Conservation (phyloP, 92 coral and sea anemone species). For the Blastomussa wellsi region DNA sequence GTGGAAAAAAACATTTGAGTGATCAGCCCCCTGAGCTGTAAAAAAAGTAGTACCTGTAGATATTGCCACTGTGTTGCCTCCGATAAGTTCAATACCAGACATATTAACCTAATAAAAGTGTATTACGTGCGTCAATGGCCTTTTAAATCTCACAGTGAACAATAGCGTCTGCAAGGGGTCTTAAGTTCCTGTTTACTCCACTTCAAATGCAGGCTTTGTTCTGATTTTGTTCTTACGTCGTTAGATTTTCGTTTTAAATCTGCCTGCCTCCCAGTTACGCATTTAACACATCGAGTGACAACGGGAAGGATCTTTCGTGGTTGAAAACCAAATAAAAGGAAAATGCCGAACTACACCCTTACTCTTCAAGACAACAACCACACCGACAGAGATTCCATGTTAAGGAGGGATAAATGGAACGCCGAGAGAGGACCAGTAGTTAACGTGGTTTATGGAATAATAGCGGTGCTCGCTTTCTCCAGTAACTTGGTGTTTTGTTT, state of each 20-base stretch:
- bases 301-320: not conserved
- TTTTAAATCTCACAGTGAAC: slow-evolving; percentile 2
- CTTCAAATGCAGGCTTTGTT: not conserved
- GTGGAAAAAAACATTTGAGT: not conserved
- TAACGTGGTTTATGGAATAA: slow-evolving; percentile 19
- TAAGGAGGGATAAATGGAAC: not conserved
- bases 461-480: slow-evolving; percentile 23
- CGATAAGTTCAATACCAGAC: slow-evolving; percentile 1
- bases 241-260: not conserved
- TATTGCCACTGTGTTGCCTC: not conserved
- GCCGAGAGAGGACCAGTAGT: not conserved
- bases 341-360: not conserved
- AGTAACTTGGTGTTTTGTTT: slow-evolving; percentile 26
- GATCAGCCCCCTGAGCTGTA: not conserved
- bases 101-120: not conserved
- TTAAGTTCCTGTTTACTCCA: slow-evolving; percentile 6
- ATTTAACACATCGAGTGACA: not conserved
- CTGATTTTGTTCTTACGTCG: not conserved
- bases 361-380: not conserved
- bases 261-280: not conserved
- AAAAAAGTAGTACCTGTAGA: not conserved
- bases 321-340: not conserved
- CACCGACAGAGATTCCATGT: not conserved
- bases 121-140: slow-evolving; percentile 9
- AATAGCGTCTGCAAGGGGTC: not conserved